Evolutionary conservation across 2,797 vertebrate species (phyloP).

Genomic region (Gadopsis bispinosus): DNA sequence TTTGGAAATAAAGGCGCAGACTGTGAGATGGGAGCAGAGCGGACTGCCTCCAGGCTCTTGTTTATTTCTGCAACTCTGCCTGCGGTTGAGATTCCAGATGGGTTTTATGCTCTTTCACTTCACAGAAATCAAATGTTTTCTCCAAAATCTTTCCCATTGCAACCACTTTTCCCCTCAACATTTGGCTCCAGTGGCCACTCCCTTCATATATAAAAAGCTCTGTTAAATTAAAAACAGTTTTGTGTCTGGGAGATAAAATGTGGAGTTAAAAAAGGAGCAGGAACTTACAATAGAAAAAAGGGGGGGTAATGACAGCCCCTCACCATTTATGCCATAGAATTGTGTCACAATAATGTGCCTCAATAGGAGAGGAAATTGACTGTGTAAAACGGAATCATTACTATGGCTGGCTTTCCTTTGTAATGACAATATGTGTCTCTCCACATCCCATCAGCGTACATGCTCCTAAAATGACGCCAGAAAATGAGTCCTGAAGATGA

Average conservation of each 20-base stretch:
- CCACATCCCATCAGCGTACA: slow-evolving; percentile 80
- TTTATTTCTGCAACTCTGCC: slow-evolving; percentile 78
- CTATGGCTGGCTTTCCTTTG: slow-evolving; percentile 81
- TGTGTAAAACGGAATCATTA: slow-evolving; percentile 85
- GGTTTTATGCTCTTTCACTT: slow-evolving; percentile 65
- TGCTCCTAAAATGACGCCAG: slow-evolving; percentile 74
- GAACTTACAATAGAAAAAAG: slow-evolving; percentile 35
- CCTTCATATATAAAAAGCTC: slow-evolving; percentile 36
- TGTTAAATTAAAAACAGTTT: slow-evolving; percentile 60
- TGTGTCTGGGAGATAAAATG: slow-evolving; percentile 44
- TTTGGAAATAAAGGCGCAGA: slow-evolving; percentile 58
- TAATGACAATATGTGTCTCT: slow-evolving; percentile 83
- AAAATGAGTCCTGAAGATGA: slow-evolving; percentile 84
- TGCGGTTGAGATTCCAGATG: slow-evolving; percentile 73
- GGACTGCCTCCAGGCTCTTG: slow-evolving; percentile 74
- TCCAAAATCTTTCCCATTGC: slow-evolving; percentile 68
- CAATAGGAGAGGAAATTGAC: slow-evolving; percentile 84
- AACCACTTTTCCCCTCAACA: slow-evolving; percentile 49
- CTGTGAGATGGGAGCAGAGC: slow-evolving; percentile 56
- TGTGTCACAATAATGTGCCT: slow-evolving; percentile 78
- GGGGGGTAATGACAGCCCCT: slow-evolving; percentile 50
- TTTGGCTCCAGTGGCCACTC: slow-evolving; percentile 53
- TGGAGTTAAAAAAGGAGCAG: slow-evolving; percentile 34
- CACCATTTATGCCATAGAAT: slow-evolving; percentile 65
- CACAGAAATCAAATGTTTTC: slow-evolving; percentile 66